phyloP scores from a whole-genome alignment of 2,797 vertebrate species.

The Hirundo rustica region DNA sequence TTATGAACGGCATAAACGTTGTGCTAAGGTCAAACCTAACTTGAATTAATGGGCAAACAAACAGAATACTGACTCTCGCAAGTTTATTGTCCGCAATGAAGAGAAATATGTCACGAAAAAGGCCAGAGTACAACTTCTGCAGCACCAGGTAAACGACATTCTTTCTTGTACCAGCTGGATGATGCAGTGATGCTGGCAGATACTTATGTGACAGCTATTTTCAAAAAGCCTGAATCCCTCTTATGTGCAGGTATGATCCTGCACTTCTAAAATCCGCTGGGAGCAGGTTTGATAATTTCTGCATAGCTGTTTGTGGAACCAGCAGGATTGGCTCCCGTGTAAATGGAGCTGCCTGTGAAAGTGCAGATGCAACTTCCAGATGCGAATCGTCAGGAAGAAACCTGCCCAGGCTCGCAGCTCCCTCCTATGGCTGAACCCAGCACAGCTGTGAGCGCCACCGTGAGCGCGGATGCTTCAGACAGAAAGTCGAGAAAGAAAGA shows the following conservation, averaged over 20 bases:
- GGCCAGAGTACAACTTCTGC: background rate
- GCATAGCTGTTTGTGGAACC: background rate
- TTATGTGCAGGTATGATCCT: background rate
- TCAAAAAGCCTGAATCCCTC: slow-evolving; percentile 26
- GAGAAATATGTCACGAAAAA: background rate
- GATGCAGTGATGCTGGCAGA: slow-evolving; percentile 14
- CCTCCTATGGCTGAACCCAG: slow-evolving; percentile 32
- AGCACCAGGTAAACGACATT: background rate
- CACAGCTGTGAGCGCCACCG: background rate
- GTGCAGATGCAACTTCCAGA: background rate
- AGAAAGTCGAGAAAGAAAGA: background rate
- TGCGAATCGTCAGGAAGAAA: accelerated
- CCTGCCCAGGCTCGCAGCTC: background rate
- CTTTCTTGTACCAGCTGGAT: background rate
- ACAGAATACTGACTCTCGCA: background rate
- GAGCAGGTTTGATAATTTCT: background rate
- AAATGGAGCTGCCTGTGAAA: background rate
- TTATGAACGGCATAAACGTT: background rate
- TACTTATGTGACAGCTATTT: slow-evolving; percentile 14
- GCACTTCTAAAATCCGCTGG: background rate
- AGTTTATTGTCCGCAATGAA: background rate
- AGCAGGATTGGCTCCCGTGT: background rate
- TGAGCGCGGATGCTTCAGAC: background rate
- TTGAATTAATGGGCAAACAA: background rate
- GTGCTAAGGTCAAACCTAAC: background rate